Evolutionary conservation across 2,888 invertebrate species (phyloP).

Genomic region (Acanthoscelides obtectus): DNA sequence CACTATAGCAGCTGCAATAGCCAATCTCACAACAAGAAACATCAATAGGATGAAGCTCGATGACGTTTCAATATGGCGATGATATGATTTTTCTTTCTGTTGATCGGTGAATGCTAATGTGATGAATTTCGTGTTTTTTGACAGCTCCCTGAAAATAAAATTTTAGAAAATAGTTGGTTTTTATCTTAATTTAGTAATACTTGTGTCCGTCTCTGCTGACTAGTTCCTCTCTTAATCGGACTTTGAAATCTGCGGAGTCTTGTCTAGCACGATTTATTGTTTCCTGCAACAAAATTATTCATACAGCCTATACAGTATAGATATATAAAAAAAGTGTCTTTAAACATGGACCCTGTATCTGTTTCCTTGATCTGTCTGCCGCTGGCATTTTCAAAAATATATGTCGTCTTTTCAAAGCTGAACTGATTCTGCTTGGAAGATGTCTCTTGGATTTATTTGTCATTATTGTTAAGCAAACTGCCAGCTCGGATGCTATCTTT

Average conservation of each 20-base stretch:
- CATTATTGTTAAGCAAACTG: too few species aligned
- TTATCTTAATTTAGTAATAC: constrained; percentile 42
- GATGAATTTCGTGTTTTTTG: constrained; percentile 62
- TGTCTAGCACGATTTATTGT: constrained; percentile 51
- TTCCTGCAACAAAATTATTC: constrained; percentile 25
- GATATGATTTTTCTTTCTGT: constrained; percentile 63
- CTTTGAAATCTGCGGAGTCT: constrained; percentile 77
- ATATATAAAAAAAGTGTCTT: too few species aligned
- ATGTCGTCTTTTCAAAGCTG: too few species aligned
- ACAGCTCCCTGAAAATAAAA: constrained; percentile 53
- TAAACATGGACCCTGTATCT: too few species aligned
- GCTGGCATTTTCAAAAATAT: too few species aligned
- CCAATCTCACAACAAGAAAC: constrained; percentile 59
- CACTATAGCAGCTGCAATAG: constrained; percentile 51
- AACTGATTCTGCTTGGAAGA: too few species aligned
- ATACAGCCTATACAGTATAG: too few species aligned
- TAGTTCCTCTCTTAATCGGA: constrained; percentile 75
- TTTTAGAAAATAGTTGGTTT: not conserved
- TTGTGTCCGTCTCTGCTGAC: constrained; percentile 79
- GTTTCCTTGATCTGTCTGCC: too few species aligned
- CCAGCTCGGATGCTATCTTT: too few species aligned
- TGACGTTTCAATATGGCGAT: constrained; percentile 60
- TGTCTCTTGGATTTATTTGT: too few species aligned
- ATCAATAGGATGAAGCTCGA: constrained; percentile 62
- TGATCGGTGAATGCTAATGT: constrained; percentile 63